phyloP scores from a whole-genome alignment of 2,113 vertebrate genomes.

The Falco punctatus region DNA sequence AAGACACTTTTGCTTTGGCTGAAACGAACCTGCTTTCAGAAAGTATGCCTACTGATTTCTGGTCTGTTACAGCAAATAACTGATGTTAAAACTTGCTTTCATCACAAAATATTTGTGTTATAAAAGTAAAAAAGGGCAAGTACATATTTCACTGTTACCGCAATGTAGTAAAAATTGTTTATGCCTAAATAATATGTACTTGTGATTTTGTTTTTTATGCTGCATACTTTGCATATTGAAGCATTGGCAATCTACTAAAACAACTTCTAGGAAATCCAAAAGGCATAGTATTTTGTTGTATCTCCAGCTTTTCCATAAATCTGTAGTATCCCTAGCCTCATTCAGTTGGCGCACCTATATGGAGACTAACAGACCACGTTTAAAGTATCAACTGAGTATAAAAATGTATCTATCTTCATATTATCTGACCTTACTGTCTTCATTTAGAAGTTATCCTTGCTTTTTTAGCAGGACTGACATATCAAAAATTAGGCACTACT shows the following conservation, averaged over 20 bases:
- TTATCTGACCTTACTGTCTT: neutral
- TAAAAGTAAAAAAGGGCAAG: neutral
- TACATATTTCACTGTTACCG: accelerated
- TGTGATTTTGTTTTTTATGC: neutral
- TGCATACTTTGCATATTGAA: neutral
- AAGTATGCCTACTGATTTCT: neutral
- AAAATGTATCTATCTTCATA: neutral
- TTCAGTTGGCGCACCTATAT: neutral
- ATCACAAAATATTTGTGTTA: neutral
- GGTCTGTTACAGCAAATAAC: neutral
- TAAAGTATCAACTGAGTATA: neutral
- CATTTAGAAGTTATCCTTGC: neutral
- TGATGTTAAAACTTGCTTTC: neutral
- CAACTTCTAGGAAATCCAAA: neutral
- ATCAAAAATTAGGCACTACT: neutral
- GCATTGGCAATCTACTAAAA: neutral
- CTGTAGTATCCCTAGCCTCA: neutral
- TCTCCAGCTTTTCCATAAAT: neutral
- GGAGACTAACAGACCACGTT: neutral
- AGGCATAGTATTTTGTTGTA: neutral
- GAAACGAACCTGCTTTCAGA: neutral
- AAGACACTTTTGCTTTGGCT: neutral
- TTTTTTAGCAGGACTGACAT: neutral
- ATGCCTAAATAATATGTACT: neutral
- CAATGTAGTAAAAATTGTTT: neutral